These are phyloP conservation scores for Popillia japonica DNA, from an alignment of 1,140 invertebrate species.

Conservation along the genomic window DNA sequence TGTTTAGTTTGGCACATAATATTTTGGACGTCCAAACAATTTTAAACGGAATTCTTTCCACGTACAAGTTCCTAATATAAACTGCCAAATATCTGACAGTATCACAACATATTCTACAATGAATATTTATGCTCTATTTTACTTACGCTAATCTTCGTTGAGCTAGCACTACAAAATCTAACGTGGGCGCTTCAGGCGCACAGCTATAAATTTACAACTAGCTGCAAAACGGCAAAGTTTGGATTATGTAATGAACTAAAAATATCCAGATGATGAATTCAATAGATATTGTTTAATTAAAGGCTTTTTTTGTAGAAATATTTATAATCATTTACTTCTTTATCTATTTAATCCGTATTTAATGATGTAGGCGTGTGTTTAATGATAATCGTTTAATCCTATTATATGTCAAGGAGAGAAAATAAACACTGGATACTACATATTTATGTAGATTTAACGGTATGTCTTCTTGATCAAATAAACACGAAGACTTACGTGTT, in stretches of 20 bases:
- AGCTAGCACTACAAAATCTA: background rate
- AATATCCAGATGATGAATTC: background rate
- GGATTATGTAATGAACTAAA: background rate
- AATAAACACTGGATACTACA: too few relatives aligned
- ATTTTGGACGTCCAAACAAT: slow-evolving; percentile 16
- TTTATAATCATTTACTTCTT: too few relatives aligned
- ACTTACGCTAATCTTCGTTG: background rate
- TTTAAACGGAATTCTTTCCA: background rate
- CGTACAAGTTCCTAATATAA: background rate
- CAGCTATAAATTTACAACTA: background rate
- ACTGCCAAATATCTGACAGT: slow-evolving; percentile 18
- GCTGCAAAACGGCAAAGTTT: background rate
- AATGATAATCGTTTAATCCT: too few relatives aligned
- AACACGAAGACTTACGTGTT: too few relatives aligned
- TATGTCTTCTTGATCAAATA: too few relatives aligned
- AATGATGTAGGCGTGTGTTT: too few relatives aligned
- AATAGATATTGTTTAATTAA: too few relatives aligned
- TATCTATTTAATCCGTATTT: too few relatives aligned
- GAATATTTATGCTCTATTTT: background rate
- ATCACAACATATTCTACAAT: slow-evolving; percentile 2
- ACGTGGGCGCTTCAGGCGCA: background rate
- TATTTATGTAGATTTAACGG: too few relatives aligned
- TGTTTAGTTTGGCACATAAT: slow-evolving; percentile 17
- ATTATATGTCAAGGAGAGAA: too few relatives aligned
- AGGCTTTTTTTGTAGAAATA: too few relatives aligned